phyloP scores from a whole-genome alignment of 2,888 invertebrate genomes.

The Sinhomidia bicolor region DNA sequence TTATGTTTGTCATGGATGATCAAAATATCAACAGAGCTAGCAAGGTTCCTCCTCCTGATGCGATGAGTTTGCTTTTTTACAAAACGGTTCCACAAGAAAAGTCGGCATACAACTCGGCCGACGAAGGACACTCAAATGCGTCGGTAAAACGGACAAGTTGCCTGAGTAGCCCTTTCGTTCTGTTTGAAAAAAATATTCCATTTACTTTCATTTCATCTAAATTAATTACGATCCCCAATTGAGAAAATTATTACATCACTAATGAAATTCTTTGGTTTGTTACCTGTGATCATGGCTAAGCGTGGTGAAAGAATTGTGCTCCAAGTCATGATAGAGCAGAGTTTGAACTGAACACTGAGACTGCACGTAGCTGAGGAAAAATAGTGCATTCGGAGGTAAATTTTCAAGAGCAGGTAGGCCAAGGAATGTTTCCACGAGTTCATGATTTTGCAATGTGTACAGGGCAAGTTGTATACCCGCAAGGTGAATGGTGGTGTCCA shows the following conservation, averaged over 20 bases:
- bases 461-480: conserved; percentile 78
- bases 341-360: conserved; percentile 82
- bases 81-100: conserved; percentile 78
- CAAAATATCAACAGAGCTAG: not conserved
- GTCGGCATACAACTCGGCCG: conserved; percentile 78
- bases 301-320: conserved; percentile 82
- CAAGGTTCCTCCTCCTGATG: too few relatives aligned
- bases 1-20: not conserved
- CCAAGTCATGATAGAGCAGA: conserved; percentile 81
- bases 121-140: conserved; percentile 78
- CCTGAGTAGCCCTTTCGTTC: conserved; percentile 78
- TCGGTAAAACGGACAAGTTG: conserved; percentile 79
- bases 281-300: conserved; percentile 82
- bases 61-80: not conserved
- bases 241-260: not conserved
- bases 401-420: conserved; percentile 82
- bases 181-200: conserved; percentile 39
- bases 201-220: too few relatives aligned
- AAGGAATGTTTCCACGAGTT: conserved; percentile 54
- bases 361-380: conserved; percentile 85
- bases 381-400: conserved; percentile 83
- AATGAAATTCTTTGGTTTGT: not conserved
- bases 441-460: conserved; percentile 70
- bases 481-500: conserved; percentile 79
- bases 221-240: not conserved